phyloP scores from a whole-genome alignment of 1,140 invertebrate species.

The Lordiphosa mommai region DNA sequence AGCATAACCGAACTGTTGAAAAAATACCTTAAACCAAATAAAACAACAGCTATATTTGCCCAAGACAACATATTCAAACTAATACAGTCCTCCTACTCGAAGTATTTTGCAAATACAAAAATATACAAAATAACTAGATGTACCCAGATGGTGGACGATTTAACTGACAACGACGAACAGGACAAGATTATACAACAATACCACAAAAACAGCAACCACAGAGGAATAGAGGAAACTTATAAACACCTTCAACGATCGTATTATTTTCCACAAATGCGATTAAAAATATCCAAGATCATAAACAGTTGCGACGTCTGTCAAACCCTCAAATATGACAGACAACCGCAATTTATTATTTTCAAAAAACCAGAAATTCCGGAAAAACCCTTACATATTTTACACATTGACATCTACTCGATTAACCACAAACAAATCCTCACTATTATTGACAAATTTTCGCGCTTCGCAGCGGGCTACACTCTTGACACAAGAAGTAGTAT shows the following conservation, averaged over 20 bases:
- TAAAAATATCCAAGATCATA: neutral
- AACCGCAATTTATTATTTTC: slow-evolving; percentile 1
- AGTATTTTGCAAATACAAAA: slow-evolving; percentile 11
- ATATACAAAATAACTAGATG: slow-evolving; percentile 4
- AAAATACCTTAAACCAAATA: slow-evolving; percentile 8
- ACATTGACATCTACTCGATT: slow-evolving; percentile 13
- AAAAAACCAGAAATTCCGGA: neutral
- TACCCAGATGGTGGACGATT: neutral
- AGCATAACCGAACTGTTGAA: neutral
- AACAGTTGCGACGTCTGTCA: slow-evolving; percentile 5
- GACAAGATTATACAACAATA: neutral
- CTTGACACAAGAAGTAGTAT: neutral
- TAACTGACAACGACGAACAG: neutral
- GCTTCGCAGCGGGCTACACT: slow-evolving; percentile 5
- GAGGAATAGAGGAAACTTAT: neutral
- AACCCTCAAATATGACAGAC: slow-evolving; percentile 8
- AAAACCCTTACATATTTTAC: slow-evolving; percentile 10
- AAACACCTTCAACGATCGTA: neutral
- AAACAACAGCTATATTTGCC: slow-evolving; percentile 1
- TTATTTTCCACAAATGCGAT: slow-evolving; percentile 1
- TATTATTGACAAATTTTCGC: slow-evolving; percentile 22
- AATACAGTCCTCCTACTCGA: neutral
- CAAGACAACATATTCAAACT: slow-evolving; percentile 1
- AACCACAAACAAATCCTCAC: slow-evolving; percentile 9
- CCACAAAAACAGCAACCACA: neutral